A percentile compares a stretch with the other conserved stretches of the same genome.
Evolutionary conservation across 2,113 vertebrate species (phyloP).

Genomic region (Eidolon helvum): DNA sequence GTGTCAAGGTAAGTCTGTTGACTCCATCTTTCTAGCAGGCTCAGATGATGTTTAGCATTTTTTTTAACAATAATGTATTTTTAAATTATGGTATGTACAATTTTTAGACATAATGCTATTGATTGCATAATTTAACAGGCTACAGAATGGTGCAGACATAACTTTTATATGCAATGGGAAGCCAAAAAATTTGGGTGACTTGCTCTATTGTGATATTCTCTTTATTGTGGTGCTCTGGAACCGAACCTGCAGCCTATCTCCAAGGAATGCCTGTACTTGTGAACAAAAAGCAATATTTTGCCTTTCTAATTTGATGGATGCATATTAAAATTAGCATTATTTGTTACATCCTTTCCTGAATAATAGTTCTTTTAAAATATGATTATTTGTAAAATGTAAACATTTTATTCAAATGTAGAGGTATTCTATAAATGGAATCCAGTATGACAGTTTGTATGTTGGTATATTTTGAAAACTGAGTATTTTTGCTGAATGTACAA

Average conservation of each 20-base stretch:
- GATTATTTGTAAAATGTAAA: slow-evolving; percentile 54
- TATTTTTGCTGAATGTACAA: slow-evolving; percentile 68
- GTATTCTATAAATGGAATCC: slow-evolving; percentile 51
- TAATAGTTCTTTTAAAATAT: slow-evolving; percentile 13
- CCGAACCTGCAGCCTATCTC: background rate
- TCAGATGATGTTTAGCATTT: background rate
- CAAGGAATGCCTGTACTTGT: background rate
- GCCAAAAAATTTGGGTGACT: background rate
- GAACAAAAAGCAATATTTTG: background rate
- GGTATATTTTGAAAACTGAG: slow-evolving; percentile 56
- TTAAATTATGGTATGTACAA: background rate
- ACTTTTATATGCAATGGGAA: background rate
- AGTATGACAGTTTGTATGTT: slow-evolving; percentile 56
- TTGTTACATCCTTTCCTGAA: slow-evolving; percentile 3
- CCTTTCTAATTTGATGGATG: background rate
- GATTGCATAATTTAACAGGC: background rate
- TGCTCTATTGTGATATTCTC: background rate
- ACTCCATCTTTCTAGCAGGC: background rate
- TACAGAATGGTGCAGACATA: background rate
- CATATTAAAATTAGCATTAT: slow-evolving; percentile 38
- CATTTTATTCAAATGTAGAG: slow-evolving; percentile 57
- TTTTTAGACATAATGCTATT: background rate
- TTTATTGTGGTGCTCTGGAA: background rate
- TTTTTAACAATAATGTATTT: background rate
- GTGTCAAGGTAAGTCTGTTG: background rate